These are phyloP conservation scores for Teinopalpus imperialis DNA, from an alignment of 2,888 invertebrate species.

Conservation along the genomic window DNA sequence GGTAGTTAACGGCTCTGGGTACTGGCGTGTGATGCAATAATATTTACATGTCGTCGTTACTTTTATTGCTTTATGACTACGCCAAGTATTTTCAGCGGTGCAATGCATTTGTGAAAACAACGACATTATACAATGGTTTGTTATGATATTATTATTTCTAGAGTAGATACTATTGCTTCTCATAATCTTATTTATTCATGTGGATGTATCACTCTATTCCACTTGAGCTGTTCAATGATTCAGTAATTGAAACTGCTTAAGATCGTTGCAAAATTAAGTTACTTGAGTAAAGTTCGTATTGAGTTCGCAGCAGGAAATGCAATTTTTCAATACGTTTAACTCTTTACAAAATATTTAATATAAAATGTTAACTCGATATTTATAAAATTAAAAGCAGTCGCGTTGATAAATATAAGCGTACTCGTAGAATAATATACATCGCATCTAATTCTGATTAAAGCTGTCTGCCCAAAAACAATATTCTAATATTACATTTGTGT, in stretches of 20 bases:
- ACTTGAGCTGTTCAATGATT: background rate
- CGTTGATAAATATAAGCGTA: too few species aligned
- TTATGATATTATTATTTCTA: slow-evolving; percentile 4
- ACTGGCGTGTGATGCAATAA: slow-evolving; percentile 49
- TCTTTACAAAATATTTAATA: background rate
- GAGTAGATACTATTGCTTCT: background rate
- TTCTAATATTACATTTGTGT: too few species aligned
- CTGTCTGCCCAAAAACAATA: too few species aligned
- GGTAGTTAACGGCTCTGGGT: slow-evolving; percentile 45
- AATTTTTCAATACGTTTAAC: background rate
- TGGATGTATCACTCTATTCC: too few species aligned
- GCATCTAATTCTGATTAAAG: too few species aligned
- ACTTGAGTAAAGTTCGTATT: background rate
- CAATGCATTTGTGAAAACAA: slow-evolving; percentile 15
- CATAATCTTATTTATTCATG: background rate
- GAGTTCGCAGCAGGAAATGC: background rate
- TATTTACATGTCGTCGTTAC: slow-evolving; percentile 55
- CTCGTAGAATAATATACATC: too few species aligned
- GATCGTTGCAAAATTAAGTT: background rate
- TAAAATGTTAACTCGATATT: too few species aligned
- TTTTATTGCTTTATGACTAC: slow-evolving; percentile 24
- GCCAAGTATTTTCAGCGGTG: slow-evolving; percentile 13
- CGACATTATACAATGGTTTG: background rate
- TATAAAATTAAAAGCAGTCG: too few species aligned
- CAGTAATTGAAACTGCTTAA: background rate